A percentile compares a stretch with the other conserved stretches of the same genome.
phyloP scores from a whole-genome alignment of 1,140 invertebrate genomes.

The Rhagoletis pomonella region DNA sequence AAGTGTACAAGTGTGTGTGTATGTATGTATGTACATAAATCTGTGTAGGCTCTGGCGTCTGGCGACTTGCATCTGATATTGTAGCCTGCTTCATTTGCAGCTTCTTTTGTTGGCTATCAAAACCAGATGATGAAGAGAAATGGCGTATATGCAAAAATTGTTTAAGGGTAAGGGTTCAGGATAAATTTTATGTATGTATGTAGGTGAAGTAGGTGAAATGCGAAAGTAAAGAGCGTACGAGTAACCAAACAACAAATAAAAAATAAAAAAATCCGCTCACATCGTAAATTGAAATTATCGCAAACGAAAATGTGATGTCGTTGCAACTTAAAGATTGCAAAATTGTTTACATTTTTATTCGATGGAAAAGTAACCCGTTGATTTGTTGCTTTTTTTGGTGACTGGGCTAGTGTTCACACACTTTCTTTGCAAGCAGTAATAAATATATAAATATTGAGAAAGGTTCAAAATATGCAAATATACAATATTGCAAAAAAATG shows the following conservation, averaged over 20 bases:
- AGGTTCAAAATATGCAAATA: not conserved
- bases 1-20: not conserved
- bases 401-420: not conserved
- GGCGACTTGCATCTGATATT: conserved; percentile 26
- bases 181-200: not conserved
- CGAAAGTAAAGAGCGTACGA: not conserved
- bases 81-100: not conserved
- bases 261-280: not conserved
- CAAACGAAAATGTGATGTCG: conserved; percentile 18
- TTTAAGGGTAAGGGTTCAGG: not conserved
- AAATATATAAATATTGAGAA: not conserved
- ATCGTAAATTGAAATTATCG: conserved; percentile 13
- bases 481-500: not conserved
- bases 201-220: conserved; percentile 31
- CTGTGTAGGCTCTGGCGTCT: not conserved
- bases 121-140: not conserved
- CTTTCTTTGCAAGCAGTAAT: not conserved
- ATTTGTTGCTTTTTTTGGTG: not conserved
- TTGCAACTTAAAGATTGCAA: not conserved
- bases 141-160: not conserved
- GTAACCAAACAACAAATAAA: not conserved
- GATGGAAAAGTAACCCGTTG: not conserved
- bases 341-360: conserved; percentile 1
- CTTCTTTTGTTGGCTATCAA: not conserved
- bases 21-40: too few species aligned